Conservation (phyloP, 2,797 vertebrate species). For the Liparis tanakae region DNA sequence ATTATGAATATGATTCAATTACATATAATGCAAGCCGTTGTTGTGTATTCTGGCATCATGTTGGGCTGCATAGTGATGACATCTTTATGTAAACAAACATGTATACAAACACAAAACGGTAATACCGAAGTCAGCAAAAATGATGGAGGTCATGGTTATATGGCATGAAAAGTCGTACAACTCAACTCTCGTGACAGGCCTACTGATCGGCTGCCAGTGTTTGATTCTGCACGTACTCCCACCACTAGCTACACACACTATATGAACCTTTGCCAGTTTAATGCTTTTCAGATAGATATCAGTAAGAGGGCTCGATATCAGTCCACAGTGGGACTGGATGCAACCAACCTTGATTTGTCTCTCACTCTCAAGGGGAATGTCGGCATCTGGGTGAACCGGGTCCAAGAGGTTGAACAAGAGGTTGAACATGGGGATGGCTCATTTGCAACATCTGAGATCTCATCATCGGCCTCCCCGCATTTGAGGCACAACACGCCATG, state of each 20-base stretch:
- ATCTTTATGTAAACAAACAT: too few relatives aligned
- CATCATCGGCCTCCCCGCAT: slow-evolving; percentile 12
- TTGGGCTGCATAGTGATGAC: too few relatives aligned
- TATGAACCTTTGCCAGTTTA: not conserved
- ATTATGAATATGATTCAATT: not conserved
- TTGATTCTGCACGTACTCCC: not conserved
- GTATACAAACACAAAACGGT: too few relatives aligned
- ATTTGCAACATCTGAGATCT: slow-evolving; percentile 27
- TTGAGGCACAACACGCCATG: not conserved
- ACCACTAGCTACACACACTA: not conserved
- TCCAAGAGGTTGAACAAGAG: not conserved
- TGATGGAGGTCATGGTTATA: not conserved
- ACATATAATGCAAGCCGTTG: not conserved
- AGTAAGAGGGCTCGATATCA: not conserved
- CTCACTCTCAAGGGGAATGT: not conserved
- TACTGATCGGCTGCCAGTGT: not conserved
- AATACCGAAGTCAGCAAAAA: too few relatives aligned
- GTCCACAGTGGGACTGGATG: not conserved
- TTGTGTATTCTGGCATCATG: too few relatives aligned
- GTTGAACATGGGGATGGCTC: not conserved
- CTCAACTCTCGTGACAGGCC: not conserved
- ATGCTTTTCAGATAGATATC: not conserved
- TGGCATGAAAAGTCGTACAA: not conserved
- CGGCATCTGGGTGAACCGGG: slow-evolving; percentile 14
- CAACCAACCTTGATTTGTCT: slow-evolving; percentile 10